These are phyloP conservation scores for Gymnogyps californianus DNA, from an alignment of 2,113 vertebrate species.

Conservation along the genomic window DNA sequence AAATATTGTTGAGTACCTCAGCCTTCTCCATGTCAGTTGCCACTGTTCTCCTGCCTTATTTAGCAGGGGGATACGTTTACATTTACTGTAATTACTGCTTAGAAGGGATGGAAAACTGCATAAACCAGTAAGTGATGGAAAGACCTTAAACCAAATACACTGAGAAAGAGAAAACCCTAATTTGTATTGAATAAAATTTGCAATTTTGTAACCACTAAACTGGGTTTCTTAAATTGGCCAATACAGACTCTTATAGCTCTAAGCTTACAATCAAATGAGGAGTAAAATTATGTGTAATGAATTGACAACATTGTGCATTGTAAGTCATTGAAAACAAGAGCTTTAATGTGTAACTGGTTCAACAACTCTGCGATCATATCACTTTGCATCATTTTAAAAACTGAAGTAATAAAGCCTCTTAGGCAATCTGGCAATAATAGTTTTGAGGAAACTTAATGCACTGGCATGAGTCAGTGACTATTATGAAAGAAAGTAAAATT, in stretches of 20 bases:
- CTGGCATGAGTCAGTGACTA: background rate
- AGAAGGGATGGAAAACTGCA: background rate
- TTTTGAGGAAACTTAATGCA: background rate
- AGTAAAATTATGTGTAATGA: background rate
- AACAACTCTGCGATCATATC: background rate
- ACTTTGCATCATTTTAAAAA: background rate
- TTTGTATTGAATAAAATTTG: background rate
- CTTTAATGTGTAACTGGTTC: background rate
- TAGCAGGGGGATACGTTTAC: background rate
- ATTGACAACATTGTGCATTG: background rate
- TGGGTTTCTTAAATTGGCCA: background rate
- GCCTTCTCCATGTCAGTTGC: background rate
- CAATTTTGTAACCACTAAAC: background rate
- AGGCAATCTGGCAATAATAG: background rate
- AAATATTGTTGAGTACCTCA: background rate
- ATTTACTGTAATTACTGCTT: background rate
- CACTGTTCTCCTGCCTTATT: background rate
- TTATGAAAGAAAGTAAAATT: background rate
- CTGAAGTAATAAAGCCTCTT: background rate
- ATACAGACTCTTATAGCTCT: background rate
- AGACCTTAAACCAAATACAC: background rate
- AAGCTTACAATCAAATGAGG: background rate
- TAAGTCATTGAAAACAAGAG: background rate
- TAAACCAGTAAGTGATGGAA: background rate
- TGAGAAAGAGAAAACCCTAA: background rate